Evolutionary conservation across 2,888 invertebrate genomes (phyloP).

Genomic region (Epistrophella euchroma): DNA sequence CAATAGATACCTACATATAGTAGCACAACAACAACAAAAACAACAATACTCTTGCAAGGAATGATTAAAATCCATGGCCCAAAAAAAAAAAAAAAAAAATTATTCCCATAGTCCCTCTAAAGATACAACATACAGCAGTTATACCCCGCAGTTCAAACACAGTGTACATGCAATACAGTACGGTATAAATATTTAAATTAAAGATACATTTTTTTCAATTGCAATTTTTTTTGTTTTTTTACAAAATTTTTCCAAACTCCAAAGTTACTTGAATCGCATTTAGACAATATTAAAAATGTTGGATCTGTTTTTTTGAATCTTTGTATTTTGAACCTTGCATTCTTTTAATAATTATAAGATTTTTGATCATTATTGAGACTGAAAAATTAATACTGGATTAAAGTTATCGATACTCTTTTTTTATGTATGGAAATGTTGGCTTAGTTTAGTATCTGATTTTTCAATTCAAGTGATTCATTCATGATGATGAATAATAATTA

Average conservation of each 20-base stretch:
- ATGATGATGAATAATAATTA: slow-evolving; percentile 7
- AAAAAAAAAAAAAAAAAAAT: slow-evolving; percentile 31
- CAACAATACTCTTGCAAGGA: slow-evolving; percentile 25
- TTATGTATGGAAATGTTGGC: neutral
- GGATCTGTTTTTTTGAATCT: neutral
- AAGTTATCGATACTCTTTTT: neutral
- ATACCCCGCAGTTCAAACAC: slow-evolving; percentile 67
- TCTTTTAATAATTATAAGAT: slow-evolving; percentile 51
- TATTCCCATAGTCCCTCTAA: slow-evolving; percentile 42
- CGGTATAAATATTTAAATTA: slow-evolving; percentile 11
- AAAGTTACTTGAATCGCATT: neutral
- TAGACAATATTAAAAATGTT: slow-evolving; percentile 34
- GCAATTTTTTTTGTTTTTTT: slow-evolving; percentile 49
- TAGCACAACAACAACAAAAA: slow-evolving; percentile 11
- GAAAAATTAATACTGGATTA: neutral
- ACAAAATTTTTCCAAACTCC: slow-evolving; percentile 36
- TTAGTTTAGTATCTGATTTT: neutral
- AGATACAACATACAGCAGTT: slow-evolving; percentile 64
- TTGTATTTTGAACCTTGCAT: slow-evolving; percentile 37
- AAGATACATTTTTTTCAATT: slow-evolving; percentile 23
- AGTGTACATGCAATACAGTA: slow-evolving; percentile 55
- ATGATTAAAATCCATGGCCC: slow-evolving; percentile 68
- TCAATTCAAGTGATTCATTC: neutral
- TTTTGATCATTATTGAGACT: neutral
- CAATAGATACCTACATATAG: slow-evolving; percentile 16